Conservation (phyloP, 2,113 vertebrate genomes). For the Nothoprocta pentlandii region DNA sequence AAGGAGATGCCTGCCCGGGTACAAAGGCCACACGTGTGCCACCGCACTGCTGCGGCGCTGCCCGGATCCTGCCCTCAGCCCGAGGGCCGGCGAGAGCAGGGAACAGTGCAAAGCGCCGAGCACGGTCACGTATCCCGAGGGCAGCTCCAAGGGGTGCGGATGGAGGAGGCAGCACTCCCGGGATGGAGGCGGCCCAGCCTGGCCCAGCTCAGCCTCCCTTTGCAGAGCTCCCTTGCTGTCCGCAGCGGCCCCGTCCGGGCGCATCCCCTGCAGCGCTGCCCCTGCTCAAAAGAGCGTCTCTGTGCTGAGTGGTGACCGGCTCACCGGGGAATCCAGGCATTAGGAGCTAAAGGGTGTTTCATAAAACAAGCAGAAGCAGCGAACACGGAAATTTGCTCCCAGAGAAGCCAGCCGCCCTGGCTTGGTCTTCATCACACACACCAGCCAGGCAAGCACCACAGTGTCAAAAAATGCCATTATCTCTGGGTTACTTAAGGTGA, state of each 20-base stretch:
- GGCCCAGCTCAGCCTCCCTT: neutral
- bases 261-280: neutral
- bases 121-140: neutral
- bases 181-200: neutral
- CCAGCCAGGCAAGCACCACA: neutral
- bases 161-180: no score
- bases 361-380: neutral
- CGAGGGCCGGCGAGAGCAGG: no score
- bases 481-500: neutral
- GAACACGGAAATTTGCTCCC: neutral
- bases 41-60: neutral
- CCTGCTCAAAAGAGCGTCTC: accelerated
- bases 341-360: neutral
- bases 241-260: neutral
- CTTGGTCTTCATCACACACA: neutral
- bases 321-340: accelerated
- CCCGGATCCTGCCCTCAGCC: neutral
- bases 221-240: accelerated
- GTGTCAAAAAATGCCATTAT: accelerated
- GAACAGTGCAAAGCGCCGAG: no score
- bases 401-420: accelerated
- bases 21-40: neutral
- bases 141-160: no score
- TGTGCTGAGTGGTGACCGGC: neutral
- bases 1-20: neutral